Conservation (phyloP, 2,888 invertebrate genomes). For the Tipula unca region DNA sequence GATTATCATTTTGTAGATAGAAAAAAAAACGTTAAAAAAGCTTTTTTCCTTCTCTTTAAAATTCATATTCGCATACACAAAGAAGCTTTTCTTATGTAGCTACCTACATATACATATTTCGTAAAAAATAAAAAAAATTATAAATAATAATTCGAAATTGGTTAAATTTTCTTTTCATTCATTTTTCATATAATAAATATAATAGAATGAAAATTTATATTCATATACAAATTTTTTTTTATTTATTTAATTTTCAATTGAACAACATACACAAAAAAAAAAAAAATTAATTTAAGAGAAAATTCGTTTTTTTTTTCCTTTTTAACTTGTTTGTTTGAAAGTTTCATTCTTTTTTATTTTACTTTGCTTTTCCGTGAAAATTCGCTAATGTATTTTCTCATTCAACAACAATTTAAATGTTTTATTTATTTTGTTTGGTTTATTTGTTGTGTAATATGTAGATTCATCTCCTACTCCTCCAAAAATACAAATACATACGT, state of each 20-base stretch:
- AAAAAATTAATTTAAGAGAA: not conserved
- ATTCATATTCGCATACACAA: not conserved
- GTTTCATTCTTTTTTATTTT: not conserved
- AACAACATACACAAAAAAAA: not conserved
- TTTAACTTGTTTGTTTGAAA: not conserved
- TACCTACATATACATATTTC: not conserved
- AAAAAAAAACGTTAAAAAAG: not conserved
- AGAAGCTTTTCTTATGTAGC: not conserved
- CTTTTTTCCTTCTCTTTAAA: not conserved
- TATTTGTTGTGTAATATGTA: not conserved
- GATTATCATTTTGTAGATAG: not conserved
- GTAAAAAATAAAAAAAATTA: not conserved
- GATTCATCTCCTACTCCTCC: not conserved
- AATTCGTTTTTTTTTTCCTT: not conserved
- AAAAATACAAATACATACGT: not conserved
- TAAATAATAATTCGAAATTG: not conserved
- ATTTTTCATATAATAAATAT: not conserved
- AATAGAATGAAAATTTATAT: not conserved
- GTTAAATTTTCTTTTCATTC: conserved; percentile 8
- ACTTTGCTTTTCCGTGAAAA: not conserved
- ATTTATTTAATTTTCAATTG: conserved; percentile 8
- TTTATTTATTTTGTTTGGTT: not conserved
- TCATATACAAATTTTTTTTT: not conserved
- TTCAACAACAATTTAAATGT: not conserved
- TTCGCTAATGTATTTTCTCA: not conserved